Conservation (phyloP, 2,888 invertebrate genomes). For the Tolmerus cingulatus region DNA sequence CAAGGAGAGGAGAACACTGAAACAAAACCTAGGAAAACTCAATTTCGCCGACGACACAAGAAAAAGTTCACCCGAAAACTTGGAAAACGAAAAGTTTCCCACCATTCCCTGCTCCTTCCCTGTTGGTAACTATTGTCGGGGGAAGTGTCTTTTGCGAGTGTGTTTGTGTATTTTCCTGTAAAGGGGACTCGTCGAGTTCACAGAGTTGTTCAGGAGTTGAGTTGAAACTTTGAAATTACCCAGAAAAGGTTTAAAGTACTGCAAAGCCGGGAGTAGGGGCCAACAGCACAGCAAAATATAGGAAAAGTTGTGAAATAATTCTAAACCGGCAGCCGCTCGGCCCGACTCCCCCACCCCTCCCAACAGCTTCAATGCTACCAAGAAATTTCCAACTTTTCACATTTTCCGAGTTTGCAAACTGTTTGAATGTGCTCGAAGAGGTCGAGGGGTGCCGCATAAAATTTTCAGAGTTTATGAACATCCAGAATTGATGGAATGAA, state of each 20-base stretch:
- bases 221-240: conserved; percentile 5
- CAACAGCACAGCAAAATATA: neutral
- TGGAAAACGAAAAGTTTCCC: neutral
- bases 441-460: neutral
- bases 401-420: neutral
- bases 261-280: neutral
- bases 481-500: conserved; percentile 19
- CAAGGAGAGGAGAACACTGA: neutral
- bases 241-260: conserved; percentile 5
- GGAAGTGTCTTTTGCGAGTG: neutral
- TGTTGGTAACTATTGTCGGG: neutral
- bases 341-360: neutral
- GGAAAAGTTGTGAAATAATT: conserved; percentile 8
- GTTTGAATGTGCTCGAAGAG: neutral
- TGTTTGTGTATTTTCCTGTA: conserved; percentile 1
- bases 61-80: conserved; percentile 7
- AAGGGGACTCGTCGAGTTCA: neutral
- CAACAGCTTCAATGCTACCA: neutral
- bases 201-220: neutral
- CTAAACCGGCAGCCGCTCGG: neutral
- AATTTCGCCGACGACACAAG: neutral
- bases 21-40: neutral
- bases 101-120: neutral
- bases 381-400: neutral
- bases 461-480: conserved; percentile 11